phyloP scores from a whole-genome alignment of 2,888 invertebrate genomes.

The Stenodera caucasica region DNA sequence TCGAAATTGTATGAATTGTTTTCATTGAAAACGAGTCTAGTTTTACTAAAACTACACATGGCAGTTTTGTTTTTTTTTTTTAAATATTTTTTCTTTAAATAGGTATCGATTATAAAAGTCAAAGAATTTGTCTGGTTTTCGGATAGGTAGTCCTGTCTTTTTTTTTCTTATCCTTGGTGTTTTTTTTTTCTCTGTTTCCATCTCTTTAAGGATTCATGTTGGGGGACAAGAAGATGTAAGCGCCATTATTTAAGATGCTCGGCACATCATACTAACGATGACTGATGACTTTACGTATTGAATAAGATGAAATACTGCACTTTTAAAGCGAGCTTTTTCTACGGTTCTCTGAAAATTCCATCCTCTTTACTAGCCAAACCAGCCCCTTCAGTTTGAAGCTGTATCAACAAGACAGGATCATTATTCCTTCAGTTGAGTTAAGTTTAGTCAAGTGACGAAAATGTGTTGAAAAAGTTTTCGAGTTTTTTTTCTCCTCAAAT shows the following conservation, averaged over 20 bases:
- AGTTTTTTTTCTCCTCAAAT: conserved; percentile 9
- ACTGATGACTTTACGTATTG: conserved; percentile 45
- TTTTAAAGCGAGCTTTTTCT: conserved; percentile 31
- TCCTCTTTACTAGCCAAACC: conserved; percentile 19
- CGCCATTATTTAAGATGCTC: conserved; percentile 46
- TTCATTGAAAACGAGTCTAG: background rate
- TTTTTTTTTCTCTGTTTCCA: background rate
- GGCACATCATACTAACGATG: conserved; percentile 43
- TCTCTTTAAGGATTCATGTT: conserved; percentile 25
- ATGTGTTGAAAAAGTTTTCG: conserved; percentile 10
- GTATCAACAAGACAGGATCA: conserved; percentile 8
- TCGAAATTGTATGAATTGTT: background rate
- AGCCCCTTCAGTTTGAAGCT: conserved; percentile 6
- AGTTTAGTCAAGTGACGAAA: background rate
- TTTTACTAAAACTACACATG: no score
- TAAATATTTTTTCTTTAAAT: no score
- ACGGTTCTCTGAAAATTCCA: conserved; percentile 30
- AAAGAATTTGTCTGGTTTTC: background rate
- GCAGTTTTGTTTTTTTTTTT: background rate
- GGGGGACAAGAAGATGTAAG: conserved; percentile 41
- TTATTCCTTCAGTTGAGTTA: background rate
- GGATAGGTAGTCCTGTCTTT: background rate
- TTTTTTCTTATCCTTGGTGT: background rate
- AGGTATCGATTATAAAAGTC: no score
- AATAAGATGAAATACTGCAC: conserved; percentile 43